phyloP scores from a whole-genome alignment of 2,113 vertebrate species.

The Nematolebias whitei region DNA sequence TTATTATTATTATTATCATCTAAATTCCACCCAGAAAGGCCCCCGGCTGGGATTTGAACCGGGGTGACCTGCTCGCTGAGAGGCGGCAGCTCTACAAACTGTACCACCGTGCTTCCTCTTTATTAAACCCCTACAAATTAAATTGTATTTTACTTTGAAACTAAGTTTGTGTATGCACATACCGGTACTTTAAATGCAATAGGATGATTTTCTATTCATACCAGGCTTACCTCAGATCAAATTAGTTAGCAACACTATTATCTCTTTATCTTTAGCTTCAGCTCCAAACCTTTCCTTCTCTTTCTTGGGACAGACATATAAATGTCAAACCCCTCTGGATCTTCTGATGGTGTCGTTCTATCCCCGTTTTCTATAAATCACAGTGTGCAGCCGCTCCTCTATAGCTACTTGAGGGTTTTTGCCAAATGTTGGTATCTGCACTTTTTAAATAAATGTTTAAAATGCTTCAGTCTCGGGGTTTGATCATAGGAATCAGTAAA shows the following conservation, averaged over 20 bases:
- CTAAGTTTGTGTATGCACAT: background rate
- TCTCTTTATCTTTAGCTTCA: constrained; percentile 30
- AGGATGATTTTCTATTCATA: too few species aligned
- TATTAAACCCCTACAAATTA: too few species aligned
- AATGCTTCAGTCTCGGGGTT: constrained; percentile 27
- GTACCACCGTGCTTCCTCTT: too few species aligned
- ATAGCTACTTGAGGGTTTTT: constrained; percentile 30
- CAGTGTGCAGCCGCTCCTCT: constrained; percentile 35
- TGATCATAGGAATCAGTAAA: constrained; percentile 42
- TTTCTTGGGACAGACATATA: constrained; percentile 35
- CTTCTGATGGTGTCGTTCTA: constrained; percentile 52
- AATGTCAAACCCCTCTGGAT: constrained; percentile 34
- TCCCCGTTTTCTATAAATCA: constrained; percentile 62
- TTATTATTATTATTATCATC: too few species aligned
- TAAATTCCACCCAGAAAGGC: too few species aligned
- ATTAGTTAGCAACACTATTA: constrained; percentile 5
- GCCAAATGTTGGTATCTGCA: constrained; percentile 35
- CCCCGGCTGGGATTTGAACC: too few species aligned
- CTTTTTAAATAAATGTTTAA: constrained; percentile 35
- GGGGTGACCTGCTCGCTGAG: too few species aligned
- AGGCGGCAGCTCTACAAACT: too few species aligned
- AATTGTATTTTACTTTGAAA: too few species aligned
- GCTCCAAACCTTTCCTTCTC: constrained; percentile 7
- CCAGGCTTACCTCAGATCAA: constrained; percentile 1
- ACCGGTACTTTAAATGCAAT: constrained; percentile 1